These are phyloP conservation scores for Phainopepla nitens DNA, from an alignment of 2,113 vertebrate genomes.

Conservation along the genomic window DNA sequence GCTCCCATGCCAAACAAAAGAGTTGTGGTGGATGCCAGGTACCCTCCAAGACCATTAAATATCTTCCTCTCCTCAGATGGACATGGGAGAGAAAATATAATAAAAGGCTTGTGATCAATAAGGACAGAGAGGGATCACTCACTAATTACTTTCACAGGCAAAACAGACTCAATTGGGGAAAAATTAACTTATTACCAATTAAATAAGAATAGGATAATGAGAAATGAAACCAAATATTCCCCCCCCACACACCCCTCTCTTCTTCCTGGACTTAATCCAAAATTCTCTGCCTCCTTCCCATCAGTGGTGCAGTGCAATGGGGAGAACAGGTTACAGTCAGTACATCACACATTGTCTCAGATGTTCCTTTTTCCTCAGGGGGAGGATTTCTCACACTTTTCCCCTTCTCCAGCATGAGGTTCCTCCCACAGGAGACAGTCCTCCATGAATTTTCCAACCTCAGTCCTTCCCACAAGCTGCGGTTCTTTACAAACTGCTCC, in stretches of 20 bases:
- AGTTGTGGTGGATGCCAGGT: neutral
- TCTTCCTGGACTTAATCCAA: neutral
- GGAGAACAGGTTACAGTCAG: neutral
- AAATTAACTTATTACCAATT: neutral
- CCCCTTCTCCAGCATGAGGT: neutral
- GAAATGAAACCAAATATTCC: neutral
- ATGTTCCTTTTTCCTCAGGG: neutral
- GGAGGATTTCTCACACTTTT: neutral
- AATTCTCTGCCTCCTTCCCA: neutral
- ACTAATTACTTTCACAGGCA: neutral
- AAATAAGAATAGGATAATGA: neutral
- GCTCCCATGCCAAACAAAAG: neutral
- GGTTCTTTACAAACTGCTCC: neutral
- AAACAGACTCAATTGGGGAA: neutral
- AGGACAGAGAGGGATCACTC: neutral
- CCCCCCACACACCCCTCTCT: rapidly evolving
- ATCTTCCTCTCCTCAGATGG: neutral
- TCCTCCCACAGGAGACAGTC: neutral
- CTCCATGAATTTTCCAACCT: neutral
- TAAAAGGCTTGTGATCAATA: neutral
- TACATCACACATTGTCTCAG: neutral
- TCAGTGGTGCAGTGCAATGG: neutral
- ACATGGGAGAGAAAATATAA: neutral
- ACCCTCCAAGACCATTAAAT: neutral
- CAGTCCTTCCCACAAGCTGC: neutral